Evolutionary conservation across 2,888 invertebrate species (phyloP).

Genomic region (Keiferia lycopersicella): DNA sequence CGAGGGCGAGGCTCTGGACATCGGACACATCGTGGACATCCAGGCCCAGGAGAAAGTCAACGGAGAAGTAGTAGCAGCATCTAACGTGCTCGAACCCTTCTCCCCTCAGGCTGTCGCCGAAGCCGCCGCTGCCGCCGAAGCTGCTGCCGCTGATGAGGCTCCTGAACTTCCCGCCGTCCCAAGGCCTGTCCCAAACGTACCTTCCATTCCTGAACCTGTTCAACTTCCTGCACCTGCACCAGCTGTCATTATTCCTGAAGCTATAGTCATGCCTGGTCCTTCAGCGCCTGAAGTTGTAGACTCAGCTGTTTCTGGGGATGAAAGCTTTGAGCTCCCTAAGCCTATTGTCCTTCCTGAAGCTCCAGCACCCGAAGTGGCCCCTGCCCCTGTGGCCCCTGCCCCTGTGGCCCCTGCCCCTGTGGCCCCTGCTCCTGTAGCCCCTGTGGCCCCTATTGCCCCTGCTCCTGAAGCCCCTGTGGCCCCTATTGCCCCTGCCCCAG

Average conservation of each 20-base stretch:
- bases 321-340: slow-evolving; percentile 14
- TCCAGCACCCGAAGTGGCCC: not conserved
- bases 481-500: slow-evolving; percentile 16
- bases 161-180: slow-evolving; percentile 27
- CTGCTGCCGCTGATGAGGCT: slow-evolving; percentile 14
- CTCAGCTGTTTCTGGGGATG: slow-evolving; percentile 27
- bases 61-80: slow-evolving; percentile 45
- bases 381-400: not conserved
- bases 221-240: slow-evolving; percentile 30
- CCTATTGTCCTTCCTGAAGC: slow-evolving; percentile 28
- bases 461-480: not conserved
- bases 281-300: slow-evolving; percentile 28
- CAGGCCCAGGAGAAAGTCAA: slow-evolving; percentile 52
- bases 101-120: slow-evolving; percentile 58
- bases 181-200: slow-evolving; percentile 1
- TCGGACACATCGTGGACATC: slow-evolving; percentile 52
- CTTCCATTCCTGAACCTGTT: slow-evolving; percentile 26
- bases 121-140: slow-evolving; percentile 42
- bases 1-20: slow-evolving; percentile 55
- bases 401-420: slow-evolving; percentile 23
- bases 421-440: slow-evolving; percentile 8
- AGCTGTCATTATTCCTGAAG: slow-evolving; percentile 1
- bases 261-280: slow-evolving; percentile 24
- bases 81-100: slow-evolving; percentile 53
- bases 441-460: not conserved